Evolutionary conservation across 2,113 vertebrate genomes (phyloP).

Genomic region (Nerophis ophidion): DNA sequence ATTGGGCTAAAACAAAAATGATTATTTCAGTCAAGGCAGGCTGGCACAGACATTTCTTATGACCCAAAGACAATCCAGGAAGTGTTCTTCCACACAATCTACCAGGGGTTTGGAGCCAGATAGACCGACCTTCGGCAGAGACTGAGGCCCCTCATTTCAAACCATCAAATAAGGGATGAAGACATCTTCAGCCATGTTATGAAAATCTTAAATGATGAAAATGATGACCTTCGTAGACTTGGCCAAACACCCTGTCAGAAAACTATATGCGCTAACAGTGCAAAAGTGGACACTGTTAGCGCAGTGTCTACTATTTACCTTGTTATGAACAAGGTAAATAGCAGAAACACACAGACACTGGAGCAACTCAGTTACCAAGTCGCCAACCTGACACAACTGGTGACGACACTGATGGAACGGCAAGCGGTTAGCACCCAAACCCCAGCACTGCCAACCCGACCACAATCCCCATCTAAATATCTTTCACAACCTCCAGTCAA

Average conservation of each 20-base stretch:
- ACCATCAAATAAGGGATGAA: constrained; percentile 3
- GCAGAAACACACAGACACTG: not conserved
- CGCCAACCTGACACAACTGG: constrained; percentile 4
- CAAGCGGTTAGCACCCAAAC: not conserved
- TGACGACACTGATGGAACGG: not conserved
- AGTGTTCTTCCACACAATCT: constrained; percentile 21
- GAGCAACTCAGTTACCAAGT: constrained; percentile 6
- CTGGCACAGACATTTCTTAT: constrained; percentile 7
- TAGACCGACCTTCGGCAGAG: constrained; percentile 14
- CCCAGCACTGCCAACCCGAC: not conserved
- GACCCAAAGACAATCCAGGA: constrained; percentile 16
- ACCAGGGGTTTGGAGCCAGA: constrained; percentile 7
- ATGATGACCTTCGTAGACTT: constrained; percentile 1
- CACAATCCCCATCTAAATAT: not conserved
- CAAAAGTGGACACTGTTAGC: no score
- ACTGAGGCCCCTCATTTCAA: not conserved
- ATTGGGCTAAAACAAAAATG: constrained; percentile 22
- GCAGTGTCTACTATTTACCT: no score
- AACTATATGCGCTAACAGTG: not conserved
- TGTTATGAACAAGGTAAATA: not conserved
- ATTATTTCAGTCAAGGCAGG: constrained; percentile 14
- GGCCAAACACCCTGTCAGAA: constrained; percentile 1
- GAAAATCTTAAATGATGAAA: constrained; percentile 10
- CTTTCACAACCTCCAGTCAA: no score
- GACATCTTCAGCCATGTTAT: constrained; percentile 1